Conservation (phyloP, 2,888 invertebrate species). For the Calliphora vomitoria region DNA sequence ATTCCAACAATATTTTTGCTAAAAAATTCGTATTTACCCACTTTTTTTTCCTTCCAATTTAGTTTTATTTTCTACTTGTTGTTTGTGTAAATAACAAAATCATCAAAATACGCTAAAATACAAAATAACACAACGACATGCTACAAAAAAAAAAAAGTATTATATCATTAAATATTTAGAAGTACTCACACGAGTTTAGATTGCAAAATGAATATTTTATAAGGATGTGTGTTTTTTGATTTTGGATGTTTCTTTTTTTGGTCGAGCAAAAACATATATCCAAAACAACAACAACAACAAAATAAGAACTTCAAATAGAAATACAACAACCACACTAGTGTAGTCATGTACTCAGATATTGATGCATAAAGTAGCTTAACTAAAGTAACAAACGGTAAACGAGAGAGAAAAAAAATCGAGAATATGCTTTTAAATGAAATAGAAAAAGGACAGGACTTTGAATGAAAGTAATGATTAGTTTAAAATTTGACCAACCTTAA, state of each 20-base stretch:
- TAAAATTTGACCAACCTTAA: no score
- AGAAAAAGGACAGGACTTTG: neutral
- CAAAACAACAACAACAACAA: slow-evolving; percentile 45
- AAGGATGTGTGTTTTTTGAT: slow-evolving; percentile 54
- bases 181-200: slow-evolving; percentile 85
- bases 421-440: slow-evolving; percentile 38
- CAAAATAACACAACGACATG: slow-evolving; percentile 39
- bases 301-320: slow-evolving; percentile 31
- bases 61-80: slow-evolving; percentile 24
- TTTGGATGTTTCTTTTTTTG: slow-evolving; percentile 34
- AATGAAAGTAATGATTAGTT: neutral
- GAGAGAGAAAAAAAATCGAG: slow-evolving; percentile 21
- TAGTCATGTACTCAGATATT: slow-evolving; percentile 49
- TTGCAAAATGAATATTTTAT: slow-evolving; percentile 85
- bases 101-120: slow-evolving; percentile 65
- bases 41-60: slow-evolving; percentile 10
- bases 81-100: slow-evolving; percentile 69
- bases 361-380: slow-evolving; percentile 70
- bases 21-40: neutral
- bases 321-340: slow-evolving; percentile 21
- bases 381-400: slow-evolving; percentile 58
- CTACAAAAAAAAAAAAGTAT: slow-evolving; percentile 52
- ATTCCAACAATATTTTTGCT: neutral
- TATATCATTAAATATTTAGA: slow-evolving; percentile 82
- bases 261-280: slow-evolving; percentile 5